These are phyloP conservation scores for Philopotamus ludificatus DNA, from an alignment of 1,140 invertebrate species.

Conservation along the genomic window DNA sequence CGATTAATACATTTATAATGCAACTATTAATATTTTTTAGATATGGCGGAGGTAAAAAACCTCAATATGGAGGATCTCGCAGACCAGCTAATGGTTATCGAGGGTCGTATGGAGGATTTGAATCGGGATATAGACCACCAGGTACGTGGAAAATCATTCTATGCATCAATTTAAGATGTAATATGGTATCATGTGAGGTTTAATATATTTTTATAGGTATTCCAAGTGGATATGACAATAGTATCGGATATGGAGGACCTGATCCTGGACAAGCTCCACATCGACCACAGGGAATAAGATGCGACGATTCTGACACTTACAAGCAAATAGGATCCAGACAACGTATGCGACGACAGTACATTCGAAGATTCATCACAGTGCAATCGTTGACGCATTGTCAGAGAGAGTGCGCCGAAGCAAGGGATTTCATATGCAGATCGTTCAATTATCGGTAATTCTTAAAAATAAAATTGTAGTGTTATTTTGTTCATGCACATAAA, in stretches of 20 bases:
- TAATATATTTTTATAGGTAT: conserved; percentile 13
- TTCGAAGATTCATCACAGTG: conserved; percentile 70
- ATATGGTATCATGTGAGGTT: background rate
- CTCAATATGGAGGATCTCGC: conserved; percentile 36
- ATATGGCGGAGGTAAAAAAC: conserved; percentile 34
- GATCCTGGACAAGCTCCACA: conserved; percentile 26
- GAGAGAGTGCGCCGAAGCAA: conserved; percentile 75
- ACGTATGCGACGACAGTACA: conserved; percentile 74
- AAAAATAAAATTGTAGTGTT: background rate
- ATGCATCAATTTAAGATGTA: background rate
- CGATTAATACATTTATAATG: background rate
- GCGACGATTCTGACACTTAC: conserved; percentile 77
- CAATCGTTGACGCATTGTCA: conserved; percentile 76
- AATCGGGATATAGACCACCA: conserved; percentile 40
- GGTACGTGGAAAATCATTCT: conserved; percentile 10
- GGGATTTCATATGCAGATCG: conserved; percentile 83
- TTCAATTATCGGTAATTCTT: conserved; percentile 75
- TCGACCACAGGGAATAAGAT: conserved; percentile 55
- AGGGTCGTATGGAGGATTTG: conserved; percentile 37
- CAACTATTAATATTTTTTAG: background rate
- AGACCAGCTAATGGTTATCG: conserved; percentile 44
- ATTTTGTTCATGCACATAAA: background rate
- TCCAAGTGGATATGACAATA: conserved; percentile 29
- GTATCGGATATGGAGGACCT: conserved; percentile 36
- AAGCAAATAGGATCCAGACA: conserved; percentile 74